These are phyloP conservation scores for Andinoacara biseriatus DNA, from an alignment of 2,113 vertebrate genomes.

Conservation along the genomic window DNA sequence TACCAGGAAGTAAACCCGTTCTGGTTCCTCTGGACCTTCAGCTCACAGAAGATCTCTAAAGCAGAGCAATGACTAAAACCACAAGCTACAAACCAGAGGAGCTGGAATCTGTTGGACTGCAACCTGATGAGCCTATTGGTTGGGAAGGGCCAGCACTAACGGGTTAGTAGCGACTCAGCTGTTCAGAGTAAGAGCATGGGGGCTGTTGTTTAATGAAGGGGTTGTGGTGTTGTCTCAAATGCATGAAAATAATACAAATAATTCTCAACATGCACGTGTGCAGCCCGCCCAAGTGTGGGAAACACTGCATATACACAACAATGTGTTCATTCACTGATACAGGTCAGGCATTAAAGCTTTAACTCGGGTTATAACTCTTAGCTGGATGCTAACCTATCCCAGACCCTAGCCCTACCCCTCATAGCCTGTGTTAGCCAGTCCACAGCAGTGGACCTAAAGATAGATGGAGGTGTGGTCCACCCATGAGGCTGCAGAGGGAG, in stretches of 20 bases:
- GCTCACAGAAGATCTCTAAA: no score
- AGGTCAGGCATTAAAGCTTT: neutral
- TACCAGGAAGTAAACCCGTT: no score
- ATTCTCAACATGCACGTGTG: neutral
- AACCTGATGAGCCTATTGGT: neutral
- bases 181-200: neutral
- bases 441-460: neutral
- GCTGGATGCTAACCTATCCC: neutral
- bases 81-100: neutral
- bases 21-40: no score
- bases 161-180: no score
- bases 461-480: conserved; percentile 10
- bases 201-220: neutral
- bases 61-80: neutral
- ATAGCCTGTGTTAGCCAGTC: neutral
- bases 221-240: neutral
- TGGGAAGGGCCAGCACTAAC: neutral
- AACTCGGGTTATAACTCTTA: no score
- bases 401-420: neutral
- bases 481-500: conserved; percentile 3
- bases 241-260: neutral
- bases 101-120: neutral
- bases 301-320: neutral
- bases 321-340: neutral
- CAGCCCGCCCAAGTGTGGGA: neutral